Percentiles rank a stretch among this genome's conserved stretches.
phyloP scores from a whole-genome alignment of 2,888 invertebrate species.

The Isotomurus palustris region DNA sequence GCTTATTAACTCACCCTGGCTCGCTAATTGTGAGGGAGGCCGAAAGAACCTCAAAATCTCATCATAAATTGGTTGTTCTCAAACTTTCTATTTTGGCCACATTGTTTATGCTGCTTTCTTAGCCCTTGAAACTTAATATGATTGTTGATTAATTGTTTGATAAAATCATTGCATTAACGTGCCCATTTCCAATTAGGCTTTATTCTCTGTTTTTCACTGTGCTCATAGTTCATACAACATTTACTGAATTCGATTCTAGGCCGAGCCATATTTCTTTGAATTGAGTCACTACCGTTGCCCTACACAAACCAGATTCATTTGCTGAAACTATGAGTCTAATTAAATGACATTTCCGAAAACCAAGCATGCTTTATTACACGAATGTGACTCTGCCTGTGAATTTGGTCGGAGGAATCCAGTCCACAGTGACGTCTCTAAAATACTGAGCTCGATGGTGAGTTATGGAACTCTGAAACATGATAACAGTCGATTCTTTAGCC shows the following conservation, averaged over 20 bases:
- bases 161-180: too few species aligned
- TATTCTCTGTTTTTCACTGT: too few species aligned
- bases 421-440: slow-evolving; percentile 1
- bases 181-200: too few species aligned
- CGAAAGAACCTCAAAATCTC: too few species aligned
- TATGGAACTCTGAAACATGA: slow-evolving; percentile 14
- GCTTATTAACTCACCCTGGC: too few species aligned
- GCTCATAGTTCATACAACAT: too few species aligned
- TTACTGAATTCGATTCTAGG: slow-evolving; percentile 1
- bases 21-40: too few species aligned
- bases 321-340: neutral
- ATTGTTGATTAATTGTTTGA: too few species aligned
- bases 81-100: too few species aligned
- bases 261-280: slow-evolving; percentile 14
- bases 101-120: too few species aligned
- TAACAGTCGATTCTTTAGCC: neutral
- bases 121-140: too few species aligned
- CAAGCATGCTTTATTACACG: neutral
- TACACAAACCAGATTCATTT: neutral
- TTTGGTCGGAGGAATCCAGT: slow-evolving; percentile 15
- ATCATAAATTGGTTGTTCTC: too few species aligned
- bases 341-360: neutral
- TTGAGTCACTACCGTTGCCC: slow-evolving; percentile 13
- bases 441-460: slow-evolving; percentile 18
- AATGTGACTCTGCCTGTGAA: slow-evolving; percentile 14